Evolutionary conservation across 2,888 invertebrate species (phyloP).

Genomic region (Deroplatys truncata): DNA sequence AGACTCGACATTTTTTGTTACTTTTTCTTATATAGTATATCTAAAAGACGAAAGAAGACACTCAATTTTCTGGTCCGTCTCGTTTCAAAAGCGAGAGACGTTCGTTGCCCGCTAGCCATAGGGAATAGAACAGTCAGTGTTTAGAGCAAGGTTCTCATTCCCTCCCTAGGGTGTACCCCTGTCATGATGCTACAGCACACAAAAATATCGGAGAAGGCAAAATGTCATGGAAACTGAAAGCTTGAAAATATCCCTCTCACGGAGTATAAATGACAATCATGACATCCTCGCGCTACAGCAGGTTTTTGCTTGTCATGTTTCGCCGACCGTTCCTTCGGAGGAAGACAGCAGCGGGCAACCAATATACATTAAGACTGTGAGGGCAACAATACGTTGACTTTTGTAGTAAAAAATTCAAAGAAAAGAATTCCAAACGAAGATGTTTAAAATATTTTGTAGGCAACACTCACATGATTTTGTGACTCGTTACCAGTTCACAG

Average conservation of each 20-base stretch:
- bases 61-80: conserved; percentile 29
- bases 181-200: background rate
- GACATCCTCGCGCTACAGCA: background rate
- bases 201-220: background rate
- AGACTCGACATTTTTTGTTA: conserved; percentile 1
- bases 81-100: conserved; percentile 22
- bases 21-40: background rate
- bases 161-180: background rate
- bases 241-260: background rate
- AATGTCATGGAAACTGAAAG: background rate
- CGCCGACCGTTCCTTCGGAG: too few relatives aligned
- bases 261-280: background rate
- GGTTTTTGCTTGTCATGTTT: background rate
- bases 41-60: conserved; percentile 13
- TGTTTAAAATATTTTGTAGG: too few relatives aligned
- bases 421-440: too few relatives aligned
- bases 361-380: background rate
- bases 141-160: background rate
- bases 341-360: background rate
- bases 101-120: background rate
- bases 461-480: too few relatives aligned
- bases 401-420: too few relatives aligned
- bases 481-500: too few relatives aligned
- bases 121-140: background rate
- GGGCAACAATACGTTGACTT: too few relatives aligned